A percentile compares a stretch with the other conserved stretches of the same genome.
phyloP scores from a whole-genome alignment of 2,797 vertebrate species.

The Tokudaia muenninki region DNA sequence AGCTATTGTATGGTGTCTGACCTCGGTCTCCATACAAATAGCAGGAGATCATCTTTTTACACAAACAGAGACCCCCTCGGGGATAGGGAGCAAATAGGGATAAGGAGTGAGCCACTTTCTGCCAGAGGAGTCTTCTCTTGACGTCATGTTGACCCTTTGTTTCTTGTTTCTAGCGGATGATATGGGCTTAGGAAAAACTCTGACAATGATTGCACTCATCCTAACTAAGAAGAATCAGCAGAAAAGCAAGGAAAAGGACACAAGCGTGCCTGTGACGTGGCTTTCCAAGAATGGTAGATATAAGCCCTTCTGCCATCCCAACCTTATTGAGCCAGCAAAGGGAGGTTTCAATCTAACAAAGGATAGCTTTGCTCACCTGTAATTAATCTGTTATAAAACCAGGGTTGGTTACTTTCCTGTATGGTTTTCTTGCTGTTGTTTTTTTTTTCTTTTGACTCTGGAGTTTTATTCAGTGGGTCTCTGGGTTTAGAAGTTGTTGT shows the following conservation, averaged over 20 bases:
- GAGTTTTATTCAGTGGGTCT: background rate
- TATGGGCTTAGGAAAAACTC: slow-evolving; percentile 98
- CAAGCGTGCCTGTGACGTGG: slow-evolving; percentile 86
- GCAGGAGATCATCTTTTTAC: background rate
- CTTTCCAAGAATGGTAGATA: slow-evolving; percentile 91
- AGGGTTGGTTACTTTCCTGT: background rate
- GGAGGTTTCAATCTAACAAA: background rate
- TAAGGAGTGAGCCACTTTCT: no score
- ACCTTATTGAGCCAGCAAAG: background rate
- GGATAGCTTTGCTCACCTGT: background rate
- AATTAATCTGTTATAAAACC: background rate
- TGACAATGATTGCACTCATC: slow-evolving; percentile 96
- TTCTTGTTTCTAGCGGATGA: slow-evolving; percentile 93
- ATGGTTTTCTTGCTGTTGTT: no score
- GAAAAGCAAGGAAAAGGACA: slow-evolving; percentile 85
- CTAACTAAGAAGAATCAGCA: slow-evolving; percentile 90
- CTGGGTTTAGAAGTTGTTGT: background rate
- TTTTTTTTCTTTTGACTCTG: background rate
- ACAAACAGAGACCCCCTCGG: background rate
- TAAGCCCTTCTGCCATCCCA: background rate
- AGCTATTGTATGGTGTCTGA: background rate
- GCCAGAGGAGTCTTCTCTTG: background rate
- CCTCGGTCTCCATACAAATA: background rate
- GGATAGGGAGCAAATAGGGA: no score
- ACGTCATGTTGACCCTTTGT: background rate